These are phyloP conservation scores for Amblyornis subalaris DNA, from an alignment of 2,113 vertebrate species.

Conservation along the genomic window DNA sequence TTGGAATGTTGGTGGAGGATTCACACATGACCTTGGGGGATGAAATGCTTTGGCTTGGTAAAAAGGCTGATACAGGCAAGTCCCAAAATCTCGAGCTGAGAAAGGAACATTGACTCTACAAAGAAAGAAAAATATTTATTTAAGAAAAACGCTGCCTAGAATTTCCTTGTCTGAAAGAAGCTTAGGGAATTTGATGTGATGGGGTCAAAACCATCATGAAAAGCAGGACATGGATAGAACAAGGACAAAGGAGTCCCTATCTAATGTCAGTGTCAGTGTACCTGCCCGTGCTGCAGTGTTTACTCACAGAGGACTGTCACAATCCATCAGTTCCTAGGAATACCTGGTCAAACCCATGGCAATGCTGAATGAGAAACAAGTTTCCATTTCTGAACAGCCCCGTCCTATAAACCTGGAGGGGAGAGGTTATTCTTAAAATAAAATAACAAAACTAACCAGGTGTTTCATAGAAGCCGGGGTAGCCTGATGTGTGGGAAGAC, in stretches of 20 bases:
- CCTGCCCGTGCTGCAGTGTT: background rate
- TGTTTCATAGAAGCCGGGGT: background rate
- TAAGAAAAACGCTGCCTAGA: background rate
- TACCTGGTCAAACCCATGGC: background rate
- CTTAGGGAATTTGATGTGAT: background rate
- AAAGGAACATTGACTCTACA: background rate
- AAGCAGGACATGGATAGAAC: background rate
- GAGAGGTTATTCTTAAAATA: background rate
- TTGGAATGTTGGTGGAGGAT: background rate
- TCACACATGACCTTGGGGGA: background rate
- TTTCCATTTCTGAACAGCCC: background rate
- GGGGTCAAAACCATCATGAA: background rate
- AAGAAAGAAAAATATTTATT: background rate
- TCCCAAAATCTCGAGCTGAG: background rate
- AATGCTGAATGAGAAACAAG: background rate
- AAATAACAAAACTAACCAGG: background rate
- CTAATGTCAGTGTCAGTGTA: background rate
- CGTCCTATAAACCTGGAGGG: background rate
- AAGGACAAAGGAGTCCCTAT: background rate
- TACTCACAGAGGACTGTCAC: accelerated
- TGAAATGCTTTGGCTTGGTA: background rate
- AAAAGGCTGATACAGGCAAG: background rate
- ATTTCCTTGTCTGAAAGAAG: background rate
- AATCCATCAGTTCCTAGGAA: background rate
- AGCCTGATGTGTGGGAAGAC: background rate